Evolutionary conservation across 2,113 vertebrate species (phyloP), one percentile per base, ranked within the genome.

Genomic region (Menura novaehollandiae): DNA sequence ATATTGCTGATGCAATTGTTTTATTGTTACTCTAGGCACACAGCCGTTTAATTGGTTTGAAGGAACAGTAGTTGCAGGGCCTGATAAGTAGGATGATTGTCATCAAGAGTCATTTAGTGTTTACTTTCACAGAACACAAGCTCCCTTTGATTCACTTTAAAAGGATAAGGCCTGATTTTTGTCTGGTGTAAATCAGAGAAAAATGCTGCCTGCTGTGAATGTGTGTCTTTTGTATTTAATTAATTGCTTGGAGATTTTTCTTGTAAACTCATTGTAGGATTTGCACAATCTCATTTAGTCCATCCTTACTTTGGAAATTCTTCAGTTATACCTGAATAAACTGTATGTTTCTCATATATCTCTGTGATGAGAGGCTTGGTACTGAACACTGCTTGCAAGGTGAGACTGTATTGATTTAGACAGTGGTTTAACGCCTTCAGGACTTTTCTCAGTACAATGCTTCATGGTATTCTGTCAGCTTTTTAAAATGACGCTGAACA

Each of bases 161-260:
- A 83, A 94, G 63, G 59, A 41, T 71, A 86, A 81, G 33, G 55
- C 18, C 12, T n/a, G 72, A 63, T 92, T 95, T 95, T 90, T 5
- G 1, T 76, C 44, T 88, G 53, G 39, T 80, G n/a, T 80, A 88
- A 90, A 86, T 84, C 55, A 63, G 75, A 85, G 44, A 37, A 86
- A 85, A 84, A 80, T 69, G 19, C 64, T 93, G 75, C 24, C 53
- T 71, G 18, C 86, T 88, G 63, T 83, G 41, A 74, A 43, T 77
- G 32, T 69, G 15, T 90, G 28, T 80, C 58, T 88, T 90, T 77
- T 69, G 67, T 89, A 66, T 86, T 77, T 74, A 92, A 91, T 95
- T 93, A 92, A 93, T 75, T 81, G 39, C 53, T 86, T 80, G 56
- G 91, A 86, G 76, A 35, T 88, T 94, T 96, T 86, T 60, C 60